phyloP scores from a whole-genome alignment of 2,797 vertebrate genomes.

The Pseudochirops corinnae region DNA sequence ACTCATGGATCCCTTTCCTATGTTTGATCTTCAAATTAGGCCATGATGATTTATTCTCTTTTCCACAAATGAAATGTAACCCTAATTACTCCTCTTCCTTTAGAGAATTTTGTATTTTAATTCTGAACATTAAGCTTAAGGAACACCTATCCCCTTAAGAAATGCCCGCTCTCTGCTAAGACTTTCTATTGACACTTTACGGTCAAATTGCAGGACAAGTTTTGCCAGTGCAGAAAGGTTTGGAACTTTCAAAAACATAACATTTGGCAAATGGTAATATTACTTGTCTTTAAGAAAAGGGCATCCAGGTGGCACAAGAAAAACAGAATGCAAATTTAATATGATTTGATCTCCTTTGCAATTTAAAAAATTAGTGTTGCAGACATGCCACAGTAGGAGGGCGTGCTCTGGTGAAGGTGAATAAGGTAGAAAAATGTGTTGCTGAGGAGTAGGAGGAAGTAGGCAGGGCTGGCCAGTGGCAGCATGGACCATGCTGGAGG shows the following conservation, averaged over 20 bases:
- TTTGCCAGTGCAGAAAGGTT: not conserved
- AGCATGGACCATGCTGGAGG: not conserved
- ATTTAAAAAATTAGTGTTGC: conserved; percentile 18
- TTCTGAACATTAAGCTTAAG: not conserved
- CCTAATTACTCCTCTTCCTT: not conserved
- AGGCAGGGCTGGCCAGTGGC: not conserved
- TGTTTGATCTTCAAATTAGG: conserved; percentile 51
- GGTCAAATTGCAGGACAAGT: not conserved
- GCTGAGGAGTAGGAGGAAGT: not conserved
- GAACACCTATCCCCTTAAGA: conserved; percentile 13
- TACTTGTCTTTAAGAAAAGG: conserved; percentile 15
- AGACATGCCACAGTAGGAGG: not conserved
- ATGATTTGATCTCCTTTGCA: not conserved
- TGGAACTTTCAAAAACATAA: not conserved
- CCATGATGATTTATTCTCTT: not conserved
- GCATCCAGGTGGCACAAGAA: conserved; percentile 25
- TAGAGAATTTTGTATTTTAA: conserved; percentile 15
- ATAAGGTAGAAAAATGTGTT: not conserved
- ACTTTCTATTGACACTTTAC: not conserved
- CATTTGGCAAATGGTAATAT: conserved; percentile 5
- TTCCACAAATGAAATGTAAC: conserved; percentile 13
- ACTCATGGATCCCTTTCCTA: conserved; percentile 19
- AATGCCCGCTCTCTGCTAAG: not conserved
- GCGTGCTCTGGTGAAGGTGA: not conserved
- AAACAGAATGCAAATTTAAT: not conserved